Evolutionary conservation across 2,113 vertebrate species (phyloP).

Genomic region (Corythaeola cristata): DNA sequence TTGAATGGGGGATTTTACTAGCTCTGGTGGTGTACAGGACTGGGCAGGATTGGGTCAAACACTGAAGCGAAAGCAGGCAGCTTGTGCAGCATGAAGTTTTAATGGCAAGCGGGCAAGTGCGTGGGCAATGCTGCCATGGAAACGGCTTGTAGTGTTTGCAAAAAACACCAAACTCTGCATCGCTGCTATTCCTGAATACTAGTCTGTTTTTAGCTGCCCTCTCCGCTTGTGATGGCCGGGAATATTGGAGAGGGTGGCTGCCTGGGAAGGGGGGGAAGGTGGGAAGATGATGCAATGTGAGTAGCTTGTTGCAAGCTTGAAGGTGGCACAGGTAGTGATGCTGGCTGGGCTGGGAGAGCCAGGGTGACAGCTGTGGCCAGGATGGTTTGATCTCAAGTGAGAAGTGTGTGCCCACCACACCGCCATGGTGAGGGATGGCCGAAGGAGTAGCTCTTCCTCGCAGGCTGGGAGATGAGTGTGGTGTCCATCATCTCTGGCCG

Average conservation of each 20-base stretch:
- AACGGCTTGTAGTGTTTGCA: background rate
- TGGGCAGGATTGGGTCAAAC: background rate
- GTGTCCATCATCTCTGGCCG: background rate
- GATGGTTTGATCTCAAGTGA: background rate
- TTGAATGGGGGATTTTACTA: background rate
- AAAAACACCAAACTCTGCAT: background rate
- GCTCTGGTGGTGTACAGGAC: background rate
- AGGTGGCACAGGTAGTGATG: background rate
- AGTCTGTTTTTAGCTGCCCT: background rate
- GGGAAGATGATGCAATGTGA: background rate
- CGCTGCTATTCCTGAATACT: background rate
- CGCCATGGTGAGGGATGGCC: rapidly evolving
- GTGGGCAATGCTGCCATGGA: constrained; percentile 8
- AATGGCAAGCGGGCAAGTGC: background rate
- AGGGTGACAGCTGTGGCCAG: background rate
- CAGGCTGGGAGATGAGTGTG: background rate
- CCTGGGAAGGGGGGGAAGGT: background rate
- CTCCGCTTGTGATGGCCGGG: rapidly evolving
- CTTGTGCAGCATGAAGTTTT: background rate
- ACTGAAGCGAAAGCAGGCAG: rapidly evolving
- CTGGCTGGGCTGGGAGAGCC: background rate
- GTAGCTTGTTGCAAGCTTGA: background rate
- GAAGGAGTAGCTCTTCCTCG: rapidly evolving
- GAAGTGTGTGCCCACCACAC: background rate
- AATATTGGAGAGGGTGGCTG: background rate